phyloP scores from a whole-genome alignment of 1,140 invertebrate genomes.

The Drosophila miranda region DNA sequence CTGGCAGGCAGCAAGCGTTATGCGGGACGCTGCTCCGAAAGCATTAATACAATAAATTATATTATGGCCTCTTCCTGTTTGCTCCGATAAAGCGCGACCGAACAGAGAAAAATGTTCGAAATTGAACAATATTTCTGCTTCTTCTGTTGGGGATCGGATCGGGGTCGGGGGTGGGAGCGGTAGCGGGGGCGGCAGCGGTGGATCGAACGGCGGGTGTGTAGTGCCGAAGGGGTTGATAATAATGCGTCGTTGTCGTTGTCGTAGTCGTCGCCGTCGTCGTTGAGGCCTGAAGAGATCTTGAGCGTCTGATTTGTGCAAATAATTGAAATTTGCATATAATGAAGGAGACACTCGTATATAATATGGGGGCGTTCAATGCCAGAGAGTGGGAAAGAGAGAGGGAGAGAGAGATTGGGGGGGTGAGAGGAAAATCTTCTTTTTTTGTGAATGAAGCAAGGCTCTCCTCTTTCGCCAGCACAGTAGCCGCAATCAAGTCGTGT shows the following conservation, averaged over 20 bases:
- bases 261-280: slow-evolving; percentile 24
- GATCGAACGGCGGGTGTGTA: slow-evolving; percentile 19
- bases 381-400: background rate
- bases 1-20: slow-evolving; percentile 41
- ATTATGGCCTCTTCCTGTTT: slow-evolving; percentile 79
- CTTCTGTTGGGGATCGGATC: slow-evolving; percentile 20
- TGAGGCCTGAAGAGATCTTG: slow-evolving; percentile 53
- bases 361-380: slow-evolving; percentile 40
- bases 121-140: slow-evolving; percentile 63
- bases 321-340: slow-evolving; percentile 81
- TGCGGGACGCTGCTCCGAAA: slow-evolving; percentile 56
- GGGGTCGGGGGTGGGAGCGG: background rate
- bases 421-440: background rate
- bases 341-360: slow-evolving; percentile 37
- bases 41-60: slow-evolving; percentile 81
- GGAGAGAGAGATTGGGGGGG: background rate
- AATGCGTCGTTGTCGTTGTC: slow-evolving; percentile 50
- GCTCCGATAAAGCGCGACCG: slow-evolving; percentile 54
- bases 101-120: slow-evolving; percentile 55
- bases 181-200: background rate
- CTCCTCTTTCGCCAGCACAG: slow-evolving; percentile 46
- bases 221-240: slow-evolving; percentile 62
- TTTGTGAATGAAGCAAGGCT: slow-evolving; percentile 24
- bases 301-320: slow-evolving; percentile 79
- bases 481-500: slow-evolving; percentile 70